These are phyloP conservation scores for Ophioninae sp. DNA, from an alignment of 2,888 invertebrate genomes.

Conservation along the genomic window DNA sequence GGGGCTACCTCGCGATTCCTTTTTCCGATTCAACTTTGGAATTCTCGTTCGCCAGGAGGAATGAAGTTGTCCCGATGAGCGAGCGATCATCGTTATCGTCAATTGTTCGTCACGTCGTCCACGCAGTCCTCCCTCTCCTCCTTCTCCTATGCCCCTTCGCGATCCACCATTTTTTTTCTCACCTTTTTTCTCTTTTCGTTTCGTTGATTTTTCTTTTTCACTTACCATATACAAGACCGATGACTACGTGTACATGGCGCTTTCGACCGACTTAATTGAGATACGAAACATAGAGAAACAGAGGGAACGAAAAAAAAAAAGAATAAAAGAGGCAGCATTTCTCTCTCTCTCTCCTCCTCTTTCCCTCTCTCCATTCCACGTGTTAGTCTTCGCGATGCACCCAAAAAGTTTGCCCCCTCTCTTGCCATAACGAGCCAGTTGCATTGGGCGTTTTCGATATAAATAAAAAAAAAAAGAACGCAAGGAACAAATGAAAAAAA, in stretches of 20 bases:
- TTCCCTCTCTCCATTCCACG: neutral
- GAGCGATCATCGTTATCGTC: constrained; percentile 27
- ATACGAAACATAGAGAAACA: constrained; percentile 56
- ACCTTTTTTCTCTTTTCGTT: constrained; percentile 2
- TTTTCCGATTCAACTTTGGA: neutral
- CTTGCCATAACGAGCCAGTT: constrained; percentile 59
- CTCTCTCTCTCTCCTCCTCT: no score
- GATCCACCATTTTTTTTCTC: constrained; percentile 11
- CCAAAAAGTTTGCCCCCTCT: constrained; percentile 58
- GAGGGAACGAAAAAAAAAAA: constrained; percentile 27
- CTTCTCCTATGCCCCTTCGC: constrained; percentile 17
- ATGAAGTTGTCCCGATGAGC: constrained; percentile 15
- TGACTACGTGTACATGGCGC: constrained; percentile 57
- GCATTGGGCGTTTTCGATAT: constrained; percentile 55
- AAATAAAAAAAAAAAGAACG: constrained; percentile 25
- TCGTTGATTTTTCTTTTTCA: constrained; percentile 16
- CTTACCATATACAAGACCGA: constrained; percentile 57
- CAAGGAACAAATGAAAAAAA: neutral
- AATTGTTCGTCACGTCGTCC: constrained; percentile 38
- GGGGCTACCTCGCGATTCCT: neutral
- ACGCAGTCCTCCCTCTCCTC: constrained; percentile 6
- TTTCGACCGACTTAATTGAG: constrained; percentile 61
- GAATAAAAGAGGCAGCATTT: neutral
- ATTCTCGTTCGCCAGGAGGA: constrained; percentile 3
- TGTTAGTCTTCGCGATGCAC: constrained; percentile 24